Percentiles rank a stretch among this genome's conserved stretches.
phyloP scores from a whole-genome alignment of 2,113 vertebrate species.

The Trichechus manatus region DNA sequence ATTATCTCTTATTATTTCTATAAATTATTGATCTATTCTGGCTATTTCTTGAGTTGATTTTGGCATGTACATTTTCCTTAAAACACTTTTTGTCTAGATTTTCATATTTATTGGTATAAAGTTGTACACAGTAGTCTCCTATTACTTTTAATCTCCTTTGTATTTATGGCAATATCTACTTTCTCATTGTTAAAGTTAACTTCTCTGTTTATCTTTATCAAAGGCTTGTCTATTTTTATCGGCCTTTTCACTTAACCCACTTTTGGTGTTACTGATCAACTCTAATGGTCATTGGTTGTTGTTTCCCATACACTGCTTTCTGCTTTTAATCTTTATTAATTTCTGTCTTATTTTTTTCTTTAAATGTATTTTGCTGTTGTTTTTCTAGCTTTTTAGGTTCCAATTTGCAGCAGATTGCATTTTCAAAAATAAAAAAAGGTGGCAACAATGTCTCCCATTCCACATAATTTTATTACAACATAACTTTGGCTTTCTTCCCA shows the following conservation, averaged over 20 bases:
- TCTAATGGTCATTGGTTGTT: too few relatives aligned
- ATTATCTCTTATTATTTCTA: background rate
- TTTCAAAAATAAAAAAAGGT: background rate
- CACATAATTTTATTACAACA: background rate
- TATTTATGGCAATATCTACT: background rate
- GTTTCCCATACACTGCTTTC: too few relatives aligned
- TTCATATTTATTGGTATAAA: background rate
- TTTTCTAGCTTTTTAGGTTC: background rate
- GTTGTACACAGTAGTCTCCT: background rate
- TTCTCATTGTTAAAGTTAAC: background rate
- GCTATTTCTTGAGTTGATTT: background rate
- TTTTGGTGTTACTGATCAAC: too few relatives aligned
- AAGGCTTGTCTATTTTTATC: too few relatives aligned
- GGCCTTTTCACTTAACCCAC: too few relatives aligned
- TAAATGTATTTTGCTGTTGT: background rate
- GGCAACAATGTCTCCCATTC: background rate
- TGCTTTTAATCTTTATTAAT: too few relatives aligned
- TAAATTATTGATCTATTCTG: background rate
- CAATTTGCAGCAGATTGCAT: background rate
- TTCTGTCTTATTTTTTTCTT: background rate
- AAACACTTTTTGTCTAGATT: background rate
- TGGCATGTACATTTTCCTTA: background rate
- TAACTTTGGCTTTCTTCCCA: background rate
- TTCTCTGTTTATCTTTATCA: too few relatives aligned
- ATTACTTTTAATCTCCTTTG: background rate